Percentiles rank a stretch among this genome's conserved stretches.
Conservation (phyloP, 2,888 invertebrate genomes). For the Nephrotoma flavescens region DNA sequence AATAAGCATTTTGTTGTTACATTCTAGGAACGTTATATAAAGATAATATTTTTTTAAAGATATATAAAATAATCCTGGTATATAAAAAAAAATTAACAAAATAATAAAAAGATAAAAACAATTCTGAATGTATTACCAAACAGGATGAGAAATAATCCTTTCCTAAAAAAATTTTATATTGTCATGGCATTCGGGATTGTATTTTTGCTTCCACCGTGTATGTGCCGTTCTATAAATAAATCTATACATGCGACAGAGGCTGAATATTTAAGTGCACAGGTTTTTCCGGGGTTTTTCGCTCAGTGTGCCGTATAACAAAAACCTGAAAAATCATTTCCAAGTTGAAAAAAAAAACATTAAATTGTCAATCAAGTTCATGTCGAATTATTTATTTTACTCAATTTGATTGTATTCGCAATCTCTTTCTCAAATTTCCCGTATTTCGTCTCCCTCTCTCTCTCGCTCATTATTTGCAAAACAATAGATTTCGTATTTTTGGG, state of each 20-base stretch:
- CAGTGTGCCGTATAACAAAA: background rate
- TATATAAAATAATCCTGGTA: background rate
- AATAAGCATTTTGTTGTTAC: background rate
- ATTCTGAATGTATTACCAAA: background rate
- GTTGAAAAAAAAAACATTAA: background rate
- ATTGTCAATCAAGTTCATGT: background rate
- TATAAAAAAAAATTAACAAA: background rate
- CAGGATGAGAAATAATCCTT: background rate
- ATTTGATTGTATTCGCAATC: background rate
- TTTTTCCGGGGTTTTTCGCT: background rate
- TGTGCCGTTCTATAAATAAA: background rate
- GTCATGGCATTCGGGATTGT: background rate
- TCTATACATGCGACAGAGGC: background rate
- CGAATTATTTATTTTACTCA: background rate
- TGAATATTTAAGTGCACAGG: background rate
- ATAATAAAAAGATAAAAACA: background rate
- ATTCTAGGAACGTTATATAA: background rate
- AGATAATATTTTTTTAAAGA: background rate
- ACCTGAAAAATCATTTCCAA: background rate
- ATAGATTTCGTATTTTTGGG: background rate
- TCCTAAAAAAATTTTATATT: background rate
- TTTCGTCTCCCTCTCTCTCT: background rate
- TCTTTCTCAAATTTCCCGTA: background rate
- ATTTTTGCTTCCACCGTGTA: background rate
- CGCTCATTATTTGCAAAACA: background rate